These are phyloP conservation scores for Sympetrum striolatum DNA, from an alignment of 2,888 invertebrate genomes.

Conservation along the genomic window DNA sequence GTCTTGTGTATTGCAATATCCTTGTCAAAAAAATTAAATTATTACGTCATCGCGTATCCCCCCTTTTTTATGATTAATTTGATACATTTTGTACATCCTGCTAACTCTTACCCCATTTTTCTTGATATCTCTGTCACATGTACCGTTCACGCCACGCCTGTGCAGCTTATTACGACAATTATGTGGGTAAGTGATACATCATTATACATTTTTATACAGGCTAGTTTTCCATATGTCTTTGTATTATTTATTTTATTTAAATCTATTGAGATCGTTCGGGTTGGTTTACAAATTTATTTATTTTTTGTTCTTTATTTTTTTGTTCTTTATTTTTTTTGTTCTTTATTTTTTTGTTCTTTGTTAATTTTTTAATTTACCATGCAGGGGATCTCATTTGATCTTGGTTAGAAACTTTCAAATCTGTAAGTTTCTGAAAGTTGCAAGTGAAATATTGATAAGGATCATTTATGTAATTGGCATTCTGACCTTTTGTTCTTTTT, in stretches of 20 bases:
- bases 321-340: no score
- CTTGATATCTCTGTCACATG: conserved; percentile 38
- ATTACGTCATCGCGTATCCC: background rate
- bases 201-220: conserved; percentile 35
- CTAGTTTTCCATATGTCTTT: conserved; percentile 14
- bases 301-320: background rate
- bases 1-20: background rate
- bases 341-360: background rate
- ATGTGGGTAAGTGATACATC: conserved; percentile 34
- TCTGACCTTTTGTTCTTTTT: no score
- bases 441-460: no score
- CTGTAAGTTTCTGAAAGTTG: no score
- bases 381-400: no score
- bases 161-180: conserved; percentile 41
- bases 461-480: no score
- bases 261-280: background rate
- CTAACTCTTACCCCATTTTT: conserved; percentile 35
- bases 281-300: no score
- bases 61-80: conserved; percentile 23
- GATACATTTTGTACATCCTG: conserved; percentile 4
- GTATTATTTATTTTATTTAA: background rate
- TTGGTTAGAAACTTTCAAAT: no score
- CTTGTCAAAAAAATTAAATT: background rate
- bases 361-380: no score
- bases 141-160: conserved; percentile 38